phyloP scores from a whole-genome alignment of 2,888 invertebrate species.

The Cataglyphis livida region DNA sequence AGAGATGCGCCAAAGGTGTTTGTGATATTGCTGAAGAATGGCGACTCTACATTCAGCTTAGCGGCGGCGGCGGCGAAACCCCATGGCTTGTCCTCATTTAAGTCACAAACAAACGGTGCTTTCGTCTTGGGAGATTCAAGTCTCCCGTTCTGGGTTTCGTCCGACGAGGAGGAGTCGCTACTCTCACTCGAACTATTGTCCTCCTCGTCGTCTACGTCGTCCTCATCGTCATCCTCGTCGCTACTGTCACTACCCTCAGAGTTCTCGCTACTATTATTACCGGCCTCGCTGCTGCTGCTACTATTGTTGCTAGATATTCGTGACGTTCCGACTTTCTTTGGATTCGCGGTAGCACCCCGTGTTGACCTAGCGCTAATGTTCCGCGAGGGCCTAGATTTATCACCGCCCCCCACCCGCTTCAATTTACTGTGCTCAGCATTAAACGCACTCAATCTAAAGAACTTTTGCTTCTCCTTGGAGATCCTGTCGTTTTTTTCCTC shows the following conservation, averaged over 20 bases:
- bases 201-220: slow-evolving; percentile 83
- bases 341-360: slow-evolving; percentile 67
- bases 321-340: slow-evolving; percentile 59
- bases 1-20: slow-evolving; percentile 82
- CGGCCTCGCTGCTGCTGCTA: slow-evolving; percentile 65
- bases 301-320: slow-evolving; percentile 67
- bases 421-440: slow-evolving; percentile 88
- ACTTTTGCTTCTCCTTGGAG: slow-evolving; percentile 95
- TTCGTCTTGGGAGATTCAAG: slow-evolving; percentile 75
- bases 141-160: slow-evolving; percentile 64
- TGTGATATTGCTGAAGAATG: slow-evolving; percentile 83
- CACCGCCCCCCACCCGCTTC: slow-evolving; percentile 83
- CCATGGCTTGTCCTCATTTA: slow-evolving; percentile 87
- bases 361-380: slow-evolving; percentile 77
- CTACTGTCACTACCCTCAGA: slow-evolving; percentile 76
- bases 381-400: slow-evolving; percentile 75
- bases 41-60: slow-evolving; percentile 81
- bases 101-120: slow-evolving; percentile 82
- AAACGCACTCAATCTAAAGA: slow-evolving; percentile 93
- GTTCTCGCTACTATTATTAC: slow-evolving; percentile 75
- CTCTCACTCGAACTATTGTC: slow-evolving; percentile 78
- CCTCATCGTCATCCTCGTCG: slow-evolving; percentile 74
- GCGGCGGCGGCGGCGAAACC: slow-evolving; percentile 88
- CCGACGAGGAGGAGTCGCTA: slow-evolving; percentile 79
- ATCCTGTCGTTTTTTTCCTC: slow-evolving; percentile 91